These are phyloP conservation scores for Nasonia vitripennis DNA, from an alignment of 1,140 invertebrate genomes.

Conservation along the genomic window DNA sequence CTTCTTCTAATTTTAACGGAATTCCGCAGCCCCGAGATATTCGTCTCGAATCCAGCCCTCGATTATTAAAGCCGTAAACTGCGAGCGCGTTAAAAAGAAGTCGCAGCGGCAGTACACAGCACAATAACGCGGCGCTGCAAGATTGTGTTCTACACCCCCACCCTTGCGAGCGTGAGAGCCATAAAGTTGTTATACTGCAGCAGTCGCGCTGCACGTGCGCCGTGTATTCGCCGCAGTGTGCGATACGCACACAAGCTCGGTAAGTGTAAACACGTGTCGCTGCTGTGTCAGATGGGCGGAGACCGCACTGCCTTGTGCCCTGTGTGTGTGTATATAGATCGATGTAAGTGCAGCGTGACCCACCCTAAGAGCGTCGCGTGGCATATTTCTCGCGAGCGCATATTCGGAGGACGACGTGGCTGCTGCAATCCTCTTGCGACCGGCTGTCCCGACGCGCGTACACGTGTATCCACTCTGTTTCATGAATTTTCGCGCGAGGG, in stretches of 20 bases:
- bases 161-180: background rate
- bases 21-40: too few species aligned
- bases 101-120: background rate
- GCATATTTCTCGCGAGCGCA: background rate
- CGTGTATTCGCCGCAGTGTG: background rate
- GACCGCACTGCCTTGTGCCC: background rate
- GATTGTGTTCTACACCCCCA: background rate
- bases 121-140: background rate
- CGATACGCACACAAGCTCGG: background rate
- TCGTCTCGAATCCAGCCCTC: too few species aligned
- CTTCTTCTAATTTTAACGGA: background rate
- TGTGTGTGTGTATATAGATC: background rate
- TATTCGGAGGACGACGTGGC: background rate
- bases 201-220: too few species aligned
- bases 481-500: background rate
- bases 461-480: background rate
- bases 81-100: background rate
- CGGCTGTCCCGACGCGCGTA: background rate
- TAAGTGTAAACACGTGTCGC: slow-evolving; percentile 39
- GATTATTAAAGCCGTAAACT: background rate
- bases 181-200: background rate
- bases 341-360: slow-evolving; percentile 20
- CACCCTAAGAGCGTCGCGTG: background rate
- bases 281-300: slow-evolving; percentile 1
- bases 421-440: background rate